Evolutionary conservation across 1,140 invertebrate species (phyloP).

Genomic region (Drusus annulatus): DNA sequence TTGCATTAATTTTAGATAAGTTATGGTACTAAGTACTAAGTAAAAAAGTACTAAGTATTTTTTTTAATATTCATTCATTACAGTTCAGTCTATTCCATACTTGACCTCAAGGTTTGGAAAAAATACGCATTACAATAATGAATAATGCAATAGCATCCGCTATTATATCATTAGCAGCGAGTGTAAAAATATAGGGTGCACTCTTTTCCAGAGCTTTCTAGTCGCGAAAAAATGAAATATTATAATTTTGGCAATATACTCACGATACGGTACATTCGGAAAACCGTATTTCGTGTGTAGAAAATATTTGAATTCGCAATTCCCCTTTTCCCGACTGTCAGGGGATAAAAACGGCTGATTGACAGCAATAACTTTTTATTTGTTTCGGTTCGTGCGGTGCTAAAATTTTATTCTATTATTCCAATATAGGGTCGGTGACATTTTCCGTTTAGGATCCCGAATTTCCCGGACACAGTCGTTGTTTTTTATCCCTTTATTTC

Average conservation of each 20-base stretch:
- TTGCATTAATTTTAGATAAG: too few relatives aligned
- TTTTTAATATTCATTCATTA: too few relatives aligned
- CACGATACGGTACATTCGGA: neutral
- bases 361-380: conserved; percentile 33
- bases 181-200: too few relatives aligned
- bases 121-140: too few relatives aligned
- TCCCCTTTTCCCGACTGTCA: neutral
- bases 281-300: neutral
- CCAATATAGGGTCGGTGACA: conserved; percentile 14
- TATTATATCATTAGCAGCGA: too few relatives aligned
- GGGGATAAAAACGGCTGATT: conserved; percentile 26
- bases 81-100: too few relatives aligned
- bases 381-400: conserved; percentile 17
- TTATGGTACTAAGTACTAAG: too few relatives aligned
- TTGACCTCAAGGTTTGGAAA: too few relatives aligned
- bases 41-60: too few relatives aligned
- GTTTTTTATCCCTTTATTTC: conserved; percentile 14
- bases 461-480: conserved; percentile 2
- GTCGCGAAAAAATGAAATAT: too few relatives aligned
- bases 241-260: neutral
- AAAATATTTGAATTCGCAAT: conserved; percentile 6
- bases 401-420: conserved; percentile 34
- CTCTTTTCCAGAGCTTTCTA: too few relatives aligned
- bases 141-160: too few relatives aligned
- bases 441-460: neutral